Percentiles rank a stretch among this genome's conserved stretches.
phyloP scores from a whole-genome alignment of 2,888 invertebrate genomes.

The Griposia aprilina region DNA sequence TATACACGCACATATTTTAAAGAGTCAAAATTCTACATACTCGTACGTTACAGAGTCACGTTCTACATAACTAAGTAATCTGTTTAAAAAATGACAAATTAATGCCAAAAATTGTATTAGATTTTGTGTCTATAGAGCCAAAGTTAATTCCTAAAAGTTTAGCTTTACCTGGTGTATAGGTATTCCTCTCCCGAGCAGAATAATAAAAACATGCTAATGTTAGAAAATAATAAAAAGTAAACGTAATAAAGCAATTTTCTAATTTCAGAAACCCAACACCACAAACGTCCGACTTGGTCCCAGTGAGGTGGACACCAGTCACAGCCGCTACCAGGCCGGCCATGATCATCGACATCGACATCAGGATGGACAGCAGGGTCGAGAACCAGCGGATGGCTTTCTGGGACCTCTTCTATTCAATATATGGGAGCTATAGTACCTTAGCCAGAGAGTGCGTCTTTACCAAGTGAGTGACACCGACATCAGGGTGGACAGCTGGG shows the following conservation, averaged over 20 bases:
- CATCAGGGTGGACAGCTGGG: constrained; percentile 75
- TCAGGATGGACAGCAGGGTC: constrained; percentile 76
- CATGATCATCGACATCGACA: constrained; percentile 79
- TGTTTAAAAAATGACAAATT: not conserved
- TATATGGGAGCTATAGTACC: constrained; percentile 80
- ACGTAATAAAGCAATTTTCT: too few relatives aligned
- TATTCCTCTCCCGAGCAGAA: not conserved
- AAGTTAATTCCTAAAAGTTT: not conserved
- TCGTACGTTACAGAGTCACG: not conserved
- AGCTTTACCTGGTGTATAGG: not conserved
- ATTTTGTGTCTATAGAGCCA: too few relatives aligned
- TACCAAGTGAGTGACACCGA: constrained; percentile 71
- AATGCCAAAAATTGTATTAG: not conserved
- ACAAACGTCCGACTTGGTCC: constrained; percentile 72
- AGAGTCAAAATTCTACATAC: not conserved
- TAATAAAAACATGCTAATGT: not conserved
- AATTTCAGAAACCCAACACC: constrained; percentile 82
- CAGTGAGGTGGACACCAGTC: constrained; percentile 79
- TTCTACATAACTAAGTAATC: too few relatives aligned
- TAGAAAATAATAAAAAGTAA: too few relatives aligned
- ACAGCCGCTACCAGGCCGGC: constrained; percentile 77
- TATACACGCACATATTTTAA: not conserved
- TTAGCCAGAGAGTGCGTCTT: constrained; percentile 74
- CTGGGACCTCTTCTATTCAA: constrained; percentile 85
- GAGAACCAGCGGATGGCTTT: constrained; percentile 83